These are phyloP conservation scores for Hylyphantes graminicola DNA, from an alignment of 1,140 invertebrate species.

Conservation along the genomic window DNA sequence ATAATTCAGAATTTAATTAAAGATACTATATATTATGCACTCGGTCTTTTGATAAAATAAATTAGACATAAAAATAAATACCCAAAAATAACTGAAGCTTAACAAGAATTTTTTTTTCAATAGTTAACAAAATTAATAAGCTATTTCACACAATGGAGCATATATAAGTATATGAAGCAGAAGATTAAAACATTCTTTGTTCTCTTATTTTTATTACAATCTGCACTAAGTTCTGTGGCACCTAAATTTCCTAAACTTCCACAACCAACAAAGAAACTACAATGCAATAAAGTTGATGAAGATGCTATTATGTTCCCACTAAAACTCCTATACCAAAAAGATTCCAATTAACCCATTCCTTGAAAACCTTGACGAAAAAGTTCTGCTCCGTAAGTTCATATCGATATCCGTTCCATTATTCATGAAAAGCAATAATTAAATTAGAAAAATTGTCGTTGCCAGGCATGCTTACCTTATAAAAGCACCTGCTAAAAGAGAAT, in stretches of 20 bases:
- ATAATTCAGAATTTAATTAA: too few species aligned
- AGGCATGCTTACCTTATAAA: background rate
- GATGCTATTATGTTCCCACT: too few species aligned
- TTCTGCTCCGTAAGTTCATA: background rate
- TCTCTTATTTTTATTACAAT: background rate
- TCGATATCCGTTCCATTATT: constrained; percentile 14
- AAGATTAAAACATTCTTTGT: background rate
- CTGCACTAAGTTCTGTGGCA: background rate
- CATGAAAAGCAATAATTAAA: constrained; percentile 14
- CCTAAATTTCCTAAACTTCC: too few species aligned
- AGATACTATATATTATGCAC: too few species aligned
- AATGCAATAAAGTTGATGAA: too few species aligned
- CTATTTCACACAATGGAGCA: too few species aligned
- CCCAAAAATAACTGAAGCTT: too few species aligned
- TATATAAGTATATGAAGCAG: background rate
- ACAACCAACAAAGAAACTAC: too few species aligned
- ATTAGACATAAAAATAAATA: too few species aligned
- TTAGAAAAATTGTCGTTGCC: constrained; percentile 21
- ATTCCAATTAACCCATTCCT: constrained; percentile 16
- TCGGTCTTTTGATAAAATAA: too few species aligned
- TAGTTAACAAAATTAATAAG: too few species aligned
- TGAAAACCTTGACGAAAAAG: constrained; percentile 16
- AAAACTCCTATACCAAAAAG: background rate
- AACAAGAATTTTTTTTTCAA: too few species aligned
- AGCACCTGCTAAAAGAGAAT: constrained; percentile 23